Evolutionary conservation across 2,113 vertebrate genomes (phyloP).

Genomic region (Globicephala melas): DNA sequence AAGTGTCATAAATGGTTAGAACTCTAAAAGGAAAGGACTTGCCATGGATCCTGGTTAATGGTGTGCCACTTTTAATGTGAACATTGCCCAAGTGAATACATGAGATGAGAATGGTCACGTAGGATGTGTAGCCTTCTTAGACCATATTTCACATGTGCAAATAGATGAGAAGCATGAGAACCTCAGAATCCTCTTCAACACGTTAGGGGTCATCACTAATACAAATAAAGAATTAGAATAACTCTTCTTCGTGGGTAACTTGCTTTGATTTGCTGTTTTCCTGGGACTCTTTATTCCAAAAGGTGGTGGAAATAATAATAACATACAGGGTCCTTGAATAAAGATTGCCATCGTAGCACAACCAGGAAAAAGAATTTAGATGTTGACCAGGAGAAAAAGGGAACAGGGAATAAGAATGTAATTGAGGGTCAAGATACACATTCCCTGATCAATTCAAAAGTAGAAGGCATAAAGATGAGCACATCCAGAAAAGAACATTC

Average conservation of each 20-base stretch:
- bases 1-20: not conserved
- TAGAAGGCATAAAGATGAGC: not conserved
- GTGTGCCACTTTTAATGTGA: not conserved
- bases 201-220: not conserved
- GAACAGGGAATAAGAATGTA: not conserved
- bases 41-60: not conserved
- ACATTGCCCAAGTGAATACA: not conserved
- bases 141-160: not conserved
- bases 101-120: not conserved
- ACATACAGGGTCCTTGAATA: not conserved
- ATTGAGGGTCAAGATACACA: not conserved
- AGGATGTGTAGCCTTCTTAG: not conserved
- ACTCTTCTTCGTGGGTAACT: not conserved
- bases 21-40: not conserved
- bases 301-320: not conserved
- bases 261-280: not conserved
- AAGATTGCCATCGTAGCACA: not conserved
- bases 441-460: not conserved
- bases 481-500: not conserved
- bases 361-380: not conserved
- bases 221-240: not conserved
- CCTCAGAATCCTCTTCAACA: not conserved
- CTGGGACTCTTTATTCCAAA: not conserved
- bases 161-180: not conserved
- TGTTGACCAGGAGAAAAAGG: not conserved